Evolutionary conservation across 2,888 invertebrate species (phyloP).

Genomic region (Xestia c-nigrum): DNA sequence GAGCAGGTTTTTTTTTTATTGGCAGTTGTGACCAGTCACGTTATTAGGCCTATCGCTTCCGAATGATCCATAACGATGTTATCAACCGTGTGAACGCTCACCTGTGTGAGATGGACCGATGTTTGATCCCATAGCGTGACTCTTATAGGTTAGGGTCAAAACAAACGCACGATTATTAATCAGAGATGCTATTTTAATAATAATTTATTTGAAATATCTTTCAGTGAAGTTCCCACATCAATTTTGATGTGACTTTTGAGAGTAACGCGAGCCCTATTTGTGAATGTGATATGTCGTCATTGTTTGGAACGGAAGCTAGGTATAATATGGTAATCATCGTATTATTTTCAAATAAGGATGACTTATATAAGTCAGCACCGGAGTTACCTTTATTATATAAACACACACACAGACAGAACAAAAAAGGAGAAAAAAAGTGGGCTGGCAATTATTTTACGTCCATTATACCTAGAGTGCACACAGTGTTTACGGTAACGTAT

Average conservation of each 20-base stretch:
- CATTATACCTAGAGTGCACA: neutral
- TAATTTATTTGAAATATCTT: conserved; percentile 62
- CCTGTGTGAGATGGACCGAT: conserved; percentile 74
- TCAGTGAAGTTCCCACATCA: conserved; percentile 74
- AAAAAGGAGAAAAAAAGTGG: neutral
- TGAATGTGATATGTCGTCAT: conserved; percentile 41
- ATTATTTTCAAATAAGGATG: neutral
- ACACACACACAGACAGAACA: neutral
- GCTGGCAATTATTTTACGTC: neutral
- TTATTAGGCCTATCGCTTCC: conserved; percentile 57
- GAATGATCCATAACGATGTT: conserved; percentile 67
- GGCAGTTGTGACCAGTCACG: neutral
- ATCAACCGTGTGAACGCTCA: conserved; percentile 81
- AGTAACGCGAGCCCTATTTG: conserved; percentile 45
- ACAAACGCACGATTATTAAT: conserved; percentile 65
- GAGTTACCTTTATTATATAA: neutral
- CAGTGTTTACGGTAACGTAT: neutral
- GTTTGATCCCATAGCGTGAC: conserved; percentile 77
- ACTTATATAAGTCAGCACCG: neutral
- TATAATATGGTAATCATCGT: conserved; percentile 25
- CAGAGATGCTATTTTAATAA: conserved; percentile 70
- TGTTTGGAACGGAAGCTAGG: conserved; percentile 36
- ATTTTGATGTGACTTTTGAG: conserved; percentile 57
- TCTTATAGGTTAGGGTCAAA: conserved; percentile 58
- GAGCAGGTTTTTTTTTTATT: neutral